These are phyloP conservation scores for Synanthedon vespiformis DNA, from an alignment of 2,888 invertebrate genomes.

Conservation along the genomic window DNA sequence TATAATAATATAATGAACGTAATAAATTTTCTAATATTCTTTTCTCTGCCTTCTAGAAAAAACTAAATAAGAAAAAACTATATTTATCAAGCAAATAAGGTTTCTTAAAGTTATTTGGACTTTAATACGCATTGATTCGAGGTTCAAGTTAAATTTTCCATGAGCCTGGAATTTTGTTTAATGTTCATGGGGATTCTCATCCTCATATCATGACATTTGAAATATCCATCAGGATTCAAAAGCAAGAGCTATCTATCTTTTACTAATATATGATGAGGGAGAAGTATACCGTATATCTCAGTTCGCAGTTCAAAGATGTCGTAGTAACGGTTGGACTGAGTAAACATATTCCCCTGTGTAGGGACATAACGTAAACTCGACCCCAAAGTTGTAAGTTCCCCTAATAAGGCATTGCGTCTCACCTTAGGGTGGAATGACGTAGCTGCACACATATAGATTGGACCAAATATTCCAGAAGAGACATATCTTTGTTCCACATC, in stretches of 20 bases:
- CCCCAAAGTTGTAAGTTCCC: slow-evolving; percentile 66
- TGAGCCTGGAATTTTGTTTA: slow-evolving; percentile 35
- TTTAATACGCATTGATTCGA: slow-evolving; percentile 30
- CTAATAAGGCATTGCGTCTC: slow-evolving; percentile 63
- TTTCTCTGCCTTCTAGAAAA: no score
- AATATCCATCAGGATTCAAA: neutral
- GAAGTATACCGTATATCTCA: slow-evolving; percentile 11
- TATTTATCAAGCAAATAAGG: no score
- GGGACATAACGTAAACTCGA: slow-evolving; percentile 48
- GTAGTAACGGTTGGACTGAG: slow-evolving; percentile 20
- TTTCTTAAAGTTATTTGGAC: slow-evolving; percentile 20
- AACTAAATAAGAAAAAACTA: no score
- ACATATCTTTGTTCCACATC: slow-evolving; percentile 7
- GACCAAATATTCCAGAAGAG: neutral
- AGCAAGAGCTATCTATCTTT: slow-evolving; percentile 17
- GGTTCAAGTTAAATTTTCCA: slow-evolving; percentile 54
- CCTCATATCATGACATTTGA: slow-evolving; percentile 25
- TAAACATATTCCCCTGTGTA: slow-evolving; percentile 56
- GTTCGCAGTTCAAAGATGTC: neutral
- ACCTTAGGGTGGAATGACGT: slow-evolving; percentile 49
- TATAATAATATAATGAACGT: no score
- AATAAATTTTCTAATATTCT: no score
- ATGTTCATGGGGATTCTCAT: slow-evolving; percentile 24
- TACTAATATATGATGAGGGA: slow-evolving; percentile 19
- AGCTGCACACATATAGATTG: slow-evolving; percentile 14